Conservation (phyloP, 2,888 invertebrate genomes). For the Clusia tigrina region DNA sequence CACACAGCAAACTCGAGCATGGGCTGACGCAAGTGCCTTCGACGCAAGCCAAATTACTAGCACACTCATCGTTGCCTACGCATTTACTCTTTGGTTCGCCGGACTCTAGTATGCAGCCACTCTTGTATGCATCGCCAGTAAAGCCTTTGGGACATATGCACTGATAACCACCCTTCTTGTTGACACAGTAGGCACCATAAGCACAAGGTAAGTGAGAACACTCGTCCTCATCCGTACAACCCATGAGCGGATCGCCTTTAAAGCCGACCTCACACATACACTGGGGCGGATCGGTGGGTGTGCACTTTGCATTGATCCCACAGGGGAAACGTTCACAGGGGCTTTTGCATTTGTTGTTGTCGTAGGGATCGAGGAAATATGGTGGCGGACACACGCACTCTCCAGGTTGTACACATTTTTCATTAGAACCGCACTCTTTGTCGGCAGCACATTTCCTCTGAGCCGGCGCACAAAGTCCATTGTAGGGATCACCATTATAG, state of each 20-base stretch:
- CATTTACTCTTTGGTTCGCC: constrained; percentile 73
- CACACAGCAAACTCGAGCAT: constrained; percentile 80
- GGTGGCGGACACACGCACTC: constrained; percentile 92
- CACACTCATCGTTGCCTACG: constrained; percentile 77
- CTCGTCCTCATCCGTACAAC: constrained; percentile 87
- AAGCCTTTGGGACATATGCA: constrained; percentile 86
- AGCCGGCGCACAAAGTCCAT: constrained; percentile 82
- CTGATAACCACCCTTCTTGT: constrained; percentile 84
- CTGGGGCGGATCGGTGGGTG: constrained; percentile 86
- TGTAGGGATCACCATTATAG: constrained; percentile 82
- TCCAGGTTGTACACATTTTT: constrained; percentile 90
- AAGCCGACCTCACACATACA: constrained; percentile 89
- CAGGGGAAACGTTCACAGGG: constrained; percentile 91
- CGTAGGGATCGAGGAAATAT: constrained; percentile 82
- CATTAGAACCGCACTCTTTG: constrained; percentile 83
- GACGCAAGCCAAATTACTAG: constrained; percentile 80
- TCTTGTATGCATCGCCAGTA: constrained; percentile 84
- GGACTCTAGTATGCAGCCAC: constrained; percentile 75
- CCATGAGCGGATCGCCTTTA: constrained; percentile 84
- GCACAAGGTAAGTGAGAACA: constrained; percentile 85
- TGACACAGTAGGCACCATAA: constrained; percentile 87
- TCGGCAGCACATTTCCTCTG: constrained; percentile 84
- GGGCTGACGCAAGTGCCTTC: constrained; percentile 84
- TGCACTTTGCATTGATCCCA: constrained; percentile 89
- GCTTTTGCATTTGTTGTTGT: constrained; percentile 88